Evolutionary conservation across 2,888 invertebrate genomes (phyloP), one percentile per base, ranked within the genome.

Genomic region (Ectemnius cavifrons): DNA sequence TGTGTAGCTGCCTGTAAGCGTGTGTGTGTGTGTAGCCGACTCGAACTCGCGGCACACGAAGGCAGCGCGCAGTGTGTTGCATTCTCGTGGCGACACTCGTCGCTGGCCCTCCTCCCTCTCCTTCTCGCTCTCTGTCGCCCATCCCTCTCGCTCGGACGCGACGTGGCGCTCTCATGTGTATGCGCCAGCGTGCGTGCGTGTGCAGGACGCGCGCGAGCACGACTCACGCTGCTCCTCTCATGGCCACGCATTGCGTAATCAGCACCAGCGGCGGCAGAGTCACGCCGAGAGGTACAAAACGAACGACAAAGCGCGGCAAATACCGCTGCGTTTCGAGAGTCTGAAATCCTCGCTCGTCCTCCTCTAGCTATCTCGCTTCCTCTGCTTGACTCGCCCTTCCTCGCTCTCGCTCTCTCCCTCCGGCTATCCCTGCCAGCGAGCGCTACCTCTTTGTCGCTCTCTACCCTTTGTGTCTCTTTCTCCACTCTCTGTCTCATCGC

Each of bases 181-280:
- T 61, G 76, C 64, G 75, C 66, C 46, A 11, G 4, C 47, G 47
- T 47, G 65, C 63, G 67, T 70, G 58, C 27, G 71, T 73, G 23
- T 23, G 23, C 23, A 23, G 23, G 23, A 74, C 71, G 80, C 66
- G 77, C 66, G 70, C 65, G 75, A 73, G 71, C 77, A 69, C 78
- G 80, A 83, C 82, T 84, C 82, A 11, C 37, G 37, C 16, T 16
- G 80, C 75, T 84, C 84, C 87, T 88, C 90, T 90, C 90, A 90
- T 88, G 90, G 90, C 89, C 90, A 89, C 88, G 87, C 87, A 87
- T 90, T 90, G 89, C 90, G 89, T 90, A 90, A 90, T 89, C 87
- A 85, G 81, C 84, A 85, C 83, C 84, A 81, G 79, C 85, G 80
- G 82, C 83, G 80, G 82, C 83, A 81, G 78, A 85, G 85, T 84